Conservation (phyloP, 2,113 vertebrate genomes). For the Tenebrosternarchus preto region DNA sequence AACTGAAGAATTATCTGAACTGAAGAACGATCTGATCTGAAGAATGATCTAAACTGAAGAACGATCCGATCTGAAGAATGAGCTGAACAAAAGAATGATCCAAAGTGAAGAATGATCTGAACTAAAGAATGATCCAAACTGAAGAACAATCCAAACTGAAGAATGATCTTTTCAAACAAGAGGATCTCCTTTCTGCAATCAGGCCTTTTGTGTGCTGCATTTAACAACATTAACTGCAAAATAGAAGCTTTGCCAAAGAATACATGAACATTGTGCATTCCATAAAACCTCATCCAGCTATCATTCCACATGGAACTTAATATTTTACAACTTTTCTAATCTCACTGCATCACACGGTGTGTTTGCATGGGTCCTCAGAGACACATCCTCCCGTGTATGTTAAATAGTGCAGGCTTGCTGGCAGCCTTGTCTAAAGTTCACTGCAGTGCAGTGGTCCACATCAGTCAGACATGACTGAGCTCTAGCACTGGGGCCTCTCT, state of each 20-base stretch:
- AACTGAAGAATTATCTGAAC: no score
- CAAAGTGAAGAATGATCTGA: no score
- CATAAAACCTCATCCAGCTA: not conserved
- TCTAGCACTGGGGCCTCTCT: slow-evolving; percentile 39
- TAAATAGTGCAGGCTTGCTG: slow-evolving; percentile 53
- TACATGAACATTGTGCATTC: not conserved
- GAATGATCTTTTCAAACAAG: no score
- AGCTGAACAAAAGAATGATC: no score
- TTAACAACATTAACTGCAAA: not conserved
- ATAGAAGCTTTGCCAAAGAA: not conserved
- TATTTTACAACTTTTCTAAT: not conserved
- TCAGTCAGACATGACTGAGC: slow-evolving; percentile 55
- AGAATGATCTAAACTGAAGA: no score
- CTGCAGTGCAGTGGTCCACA: slow-evolving; percentile 54
- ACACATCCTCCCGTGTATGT: slow-evolving; percentile 44
- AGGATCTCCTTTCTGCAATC: no score
- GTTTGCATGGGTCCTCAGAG: slow-evolving; percentile 31
- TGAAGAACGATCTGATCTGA: no score
- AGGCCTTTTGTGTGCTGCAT: no score
- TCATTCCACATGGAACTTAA: not conserved
- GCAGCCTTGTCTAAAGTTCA: slow-evolving; percentile 56
- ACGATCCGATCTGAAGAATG: no score
- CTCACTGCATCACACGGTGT: not conserved
- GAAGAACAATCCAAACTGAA: no score
- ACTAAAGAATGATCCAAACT: no score